phyloP scores from a whole-genome alignment of 2,113 vertebrate genomes.

The Austrofundulus limnaeus region DNA sequence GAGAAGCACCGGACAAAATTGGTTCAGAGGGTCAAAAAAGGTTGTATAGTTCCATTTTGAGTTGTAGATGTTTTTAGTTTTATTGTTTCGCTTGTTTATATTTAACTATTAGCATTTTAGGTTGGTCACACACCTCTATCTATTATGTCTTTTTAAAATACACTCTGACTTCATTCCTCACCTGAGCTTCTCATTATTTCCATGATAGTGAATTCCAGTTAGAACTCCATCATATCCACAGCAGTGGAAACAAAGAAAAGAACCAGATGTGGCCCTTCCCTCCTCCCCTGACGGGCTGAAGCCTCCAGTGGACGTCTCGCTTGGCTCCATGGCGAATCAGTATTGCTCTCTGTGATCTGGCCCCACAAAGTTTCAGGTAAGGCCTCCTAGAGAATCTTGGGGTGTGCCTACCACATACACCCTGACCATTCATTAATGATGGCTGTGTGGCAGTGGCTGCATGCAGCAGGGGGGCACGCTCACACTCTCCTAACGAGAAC shows the following conservation, averaged over 20 bases:
- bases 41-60: conserved; percentile 26
- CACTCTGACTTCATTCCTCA: background rate
- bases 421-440: conserved; percentile 67
- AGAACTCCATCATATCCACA: conserved; percentile 52
- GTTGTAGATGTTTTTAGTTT: conserved; percentile 7
- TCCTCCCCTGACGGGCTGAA: conserved; percentile 19
- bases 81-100: background rate
- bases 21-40: conserved; percentile 61
- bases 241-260: conserved; percentile 32
- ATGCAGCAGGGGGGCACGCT: conserved; percentile 60
- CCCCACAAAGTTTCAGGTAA: conserved; percentile 20
- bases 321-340: conserved; percentile 23
- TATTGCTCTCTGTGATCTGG: conserved; percentile 29
- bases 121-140: background rate
- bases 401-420: conserved; percentile 28
- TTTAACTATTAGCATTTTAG: background rate
- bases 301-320: conserved; percentile 30
- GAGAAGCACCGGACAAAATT: conserved; percentile 62
- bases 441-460: conserved; percentile 44
- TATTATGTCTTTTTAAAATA: conserved; percentile 9
- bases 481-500: conserved; percentile 72
- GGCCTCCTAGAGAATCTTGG: conserved; percentile 32
- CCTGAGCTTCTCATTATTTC: conserved; percentile 14
- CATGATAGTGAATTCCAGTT: conserved; percentile 31
- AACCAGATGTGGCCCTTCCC: conserved; percentile 40